These are phyloP conservation scores for Phrynocephalus guinanensis DNA, from an alignment of 2,797 vertebrate genomes.

Conservation along the genomic window DNA sequence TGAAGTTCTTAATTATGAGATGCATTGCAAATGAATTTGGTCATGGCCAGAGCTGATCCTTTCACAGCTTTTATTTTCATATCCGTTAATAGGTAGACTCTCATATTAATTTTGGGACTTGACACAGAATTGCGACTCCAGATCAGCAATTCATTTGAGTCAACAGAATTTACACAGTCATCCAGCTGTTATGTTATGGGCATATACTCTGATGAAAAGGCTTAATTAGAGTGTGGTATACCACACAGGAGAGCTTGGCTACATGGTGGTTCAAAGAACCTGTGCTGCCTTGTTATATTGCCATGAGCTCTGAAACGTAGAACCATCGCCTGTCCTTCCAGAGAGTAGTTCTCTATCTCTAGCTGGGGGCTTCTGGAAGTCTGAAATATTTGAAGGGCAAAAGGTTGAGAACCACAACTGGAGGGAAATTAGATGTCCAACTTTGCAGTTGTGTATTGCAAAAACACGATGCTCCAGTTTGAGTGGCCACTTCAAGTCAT, in stretches of 20 bases:
- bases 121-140: constrained; percentile 54
- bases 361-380: too few species aligned
- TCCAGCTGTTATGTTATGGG: background rate
- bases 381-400: too few species aligned
- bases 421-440: too few species aligned
- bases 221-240: background rate
- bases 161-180: background rate
- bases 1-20: constrained; percentile 72
- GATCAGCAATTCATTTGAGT: constrained; percentile 41
- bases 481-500: background rate
- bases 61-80: constrained; percentile 40
- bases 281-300: background rate
- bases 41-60: constrained; percentile 55
- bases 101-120: constrained; percentile 38
- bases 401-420: too few species aligned
- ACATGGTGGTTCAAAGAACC: background rate
- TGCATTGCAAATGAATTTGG: constrained; percentile 70
- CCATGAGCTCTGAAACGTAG: background rate
- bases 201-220: background rate
- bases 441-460: too few species aligned
- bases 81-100: constrained; percentile 44
- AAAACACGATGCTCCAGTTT: background rate
- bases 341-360: background rate
- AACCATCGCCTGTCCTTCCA: background rate
- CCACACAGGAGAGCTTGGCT: background rate